Base-by-base conservation (phyloP, 23 tunicate genomes). In the Trididemnum nubilum region DNA sequence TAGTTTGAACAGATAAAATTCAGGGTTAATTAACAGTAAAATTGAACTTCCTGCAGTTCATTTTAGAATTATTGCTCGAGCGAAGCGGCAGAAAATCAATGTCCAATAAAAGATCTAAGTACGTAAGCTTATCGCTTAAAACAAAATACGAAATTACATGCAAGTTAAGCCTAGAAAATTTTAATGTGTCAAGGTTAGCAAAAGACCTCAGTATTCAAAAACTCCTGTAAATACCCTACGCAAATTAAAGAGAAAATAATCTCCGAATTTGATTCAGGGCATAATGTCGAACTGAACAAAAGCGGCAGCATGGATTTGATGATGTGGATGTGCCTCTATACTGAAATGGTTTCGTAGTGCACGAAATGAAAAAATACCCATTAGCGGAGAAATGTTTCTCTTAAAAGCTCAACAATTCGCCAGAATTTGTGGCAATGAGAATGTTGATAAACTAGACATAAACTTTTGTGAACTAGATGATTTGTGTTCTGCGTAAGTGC, bases 271-370 rank as follows among this genome's bases (percentile, higher is more conserved):
- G 28, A 63, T 15, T 24, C 69, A 63, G 69, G 69, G 69, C 69
- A 28, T 63, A 15, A 7, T 19, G 25, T 7, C 69, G 69, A 63
- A 63, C n/a, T n/a, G n/a, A 21, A 23, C 19, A 15, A 63, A 63
- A 18, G 27, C 27, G 69, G 27, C 25, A 63, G 28, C 69, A 63
- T 63, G 69, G 69, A 63, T 63, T 63, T 63, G 69, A 63, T 63
- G 69, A 63, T 69, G 75, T 69, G 37, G 75, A 33, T 69, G 38
- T 29, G 75, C 75, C 75, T 69, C 75, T 33, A 69, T n/a, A n/a
- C n/a, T 69, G 4, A 69, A 69, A 38, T 69, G 75, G 75, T 69
- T 69, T 33, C 23, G 75, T 5, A 33, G 75, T 38, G 75, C 75
- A 69, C 30, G 75, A 28, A n/a, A 69, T 63, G 69, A 63, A 63